Evolutionary conservation across 2,888 invertebrate species (phyloP), one percentile per base, ranked within the genome.

Genomic region (Trachelus troglodyta): DNA sequence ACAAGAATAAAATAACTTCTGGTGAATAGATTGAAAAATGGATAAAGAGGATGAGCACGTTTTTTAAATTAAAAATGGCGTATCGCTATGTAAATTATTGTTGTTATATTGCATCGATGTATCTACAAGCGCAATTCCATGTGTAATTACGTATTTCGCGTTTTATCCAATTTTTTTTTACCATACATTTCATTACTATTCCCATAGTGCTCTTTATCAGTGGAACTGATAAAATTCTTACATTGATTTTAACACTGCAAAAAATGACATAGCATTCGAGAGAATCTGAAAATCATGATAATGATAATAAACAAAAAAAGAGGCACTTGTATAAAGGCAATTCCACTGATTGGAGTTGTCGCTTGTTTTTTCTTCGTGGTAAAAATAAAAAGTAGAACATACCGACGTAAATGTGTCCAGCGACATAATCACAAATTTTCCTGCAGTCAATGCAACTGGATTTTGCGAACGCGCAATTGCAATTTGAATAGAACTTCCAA

Each of bases 331-430:
- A 6, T 6, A 40, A 15, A 6, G 15, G 40, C 40, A 40, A 40
- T 40, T 40, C 15, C 40, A 56, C 56, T 56, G 23, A 56, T 9
- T 2, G 56, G 56, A 56, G 23, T 56, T 23, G 6, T 56, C 2
- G 9, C 9, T 23, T 23, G 6, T 56, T 56, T 56, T 6, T 56
- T 9, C 0, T 56, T 56, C 56, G 23, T 23, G 9, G 9, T 3
- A 37, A 37, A 23, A 2, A 56, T 40, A 56, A 56, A 23, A 56
- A 23, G 56, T 0, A 56, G 56, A 23, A 76, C 81, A 15, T 35
- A 78, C 81, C 77, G 78, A 79, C 40, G 79, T 75, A 56, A 79
- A 81, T 34, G 81, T 81, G 23, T 79, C 76, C 34, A 81, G 78
- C 23, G 79, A 76, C 69, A 80, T 68, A 31, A 68, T 56, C 34